phyloP scores from a whole-genome alignment of 2,113 vertebrate genomes.

The Rousettus leschenaultii region DNA sequence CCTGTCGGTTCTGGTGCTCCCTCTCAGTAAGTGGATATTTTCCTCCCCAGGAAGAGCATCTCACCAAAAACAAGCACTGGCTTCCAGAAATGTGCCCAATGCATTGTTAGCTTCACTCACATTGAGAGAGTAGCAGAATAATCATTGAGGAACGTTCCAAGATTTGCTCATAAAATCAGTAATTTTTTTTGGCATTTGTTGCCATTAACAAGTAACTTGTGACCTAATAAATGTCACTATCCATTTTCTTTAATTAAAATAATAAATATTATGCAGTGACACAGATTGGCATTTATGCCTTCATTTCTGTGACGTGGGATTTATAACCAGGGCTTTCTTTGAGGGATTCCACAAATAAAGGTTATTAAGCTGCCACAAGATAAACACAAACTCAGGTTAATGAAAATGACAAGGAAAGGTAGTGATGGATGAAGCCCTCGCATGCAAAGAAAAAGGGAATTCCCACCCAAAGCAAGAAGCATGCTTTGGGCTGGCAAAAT shows the following conservation, averaged over 20 bases:
- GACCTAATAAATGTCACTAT: slow-evolving; percentile 94
- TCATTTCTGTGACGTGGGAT: slow-evolving; percentile 88
- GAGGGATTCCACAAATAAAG: slow-evolving; percentile 94
- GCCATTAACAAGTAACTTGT: slow-evolving; percentile 90
- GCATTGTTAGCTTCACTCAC: background rate
- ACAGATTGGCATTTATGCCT: slow-evolving; percentile 91
- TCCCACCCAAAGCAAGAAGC: slow-evolving; percentile 73
- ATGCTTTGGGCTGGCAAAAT: slow-evolving; percentile 61
- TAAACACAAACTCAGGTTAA: slow-evolving; percentile 91
- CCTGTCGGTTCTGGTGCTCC: background rate
- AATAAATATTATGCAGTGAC: slow-evolving; percentile 94
- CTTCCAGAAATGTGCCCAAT: background rate
- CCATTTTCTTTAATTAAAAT: slow-evolving; percentile 98
- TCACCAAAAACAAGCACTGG: background rate
- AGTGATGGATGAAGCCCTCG: slow-evolving; percentile 81
- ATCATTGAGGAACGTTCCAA: slow-evolving; percentile 80
- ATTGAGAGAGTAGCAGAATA: slow-evolving; percentile 74
- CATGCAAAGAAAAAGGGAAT: slow-evolving; percentile 66
- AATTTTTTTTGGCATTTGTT: slow-evolving; percentile 81
- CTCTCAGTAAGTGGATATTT: background rate
- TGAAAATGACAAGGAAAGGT: slow-evolving; percentile 88
- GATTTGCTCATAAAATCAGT: slow-evolving; percentile 83
- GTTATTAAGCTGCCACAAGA: slow-evolving; percentile 91
- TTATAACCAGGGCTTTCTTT: slow-evolving; percentile 90
- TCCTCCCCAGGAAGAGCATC: background rate